These are phyloP conservation scores for Sprattus sprattus DNA, from an alignment of 2,113 vertebrate genomes.

Conservation along the genomic window DNA sequence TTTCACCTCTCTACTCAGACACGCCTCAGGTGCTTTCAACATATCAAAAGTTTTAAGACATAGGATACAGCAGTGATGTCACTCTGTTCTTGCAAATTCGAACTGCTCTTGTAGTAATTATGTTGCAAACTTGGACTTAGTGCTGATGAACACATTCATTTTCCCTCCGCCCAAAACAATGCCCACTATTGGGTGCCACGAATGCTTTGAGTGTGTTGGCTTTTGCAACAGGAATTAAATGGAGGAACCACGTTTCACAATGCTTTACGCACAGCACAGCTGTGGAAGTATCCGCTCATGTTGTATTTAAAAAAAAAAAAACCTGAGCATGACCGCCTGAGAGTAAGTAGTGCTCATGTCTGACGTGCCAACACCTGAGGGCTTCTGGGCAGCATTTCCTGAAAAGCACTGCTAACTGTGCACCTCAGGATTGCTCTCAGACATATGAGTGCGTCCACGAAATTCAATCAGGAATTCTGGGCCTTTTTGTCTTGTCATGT, in stretches of 20 bases:
- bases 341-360: neutral
- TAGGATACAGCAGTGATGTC: too few species aligned
- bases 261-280: neutral
- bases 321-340: neutral
- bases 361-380: neutral
- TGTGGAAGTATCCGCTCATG: neutral
- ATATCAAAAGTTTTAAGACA: neutral
- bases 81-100: neutral
- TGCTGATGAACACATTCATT: neutral
- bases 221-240: constrained; percentile 43
- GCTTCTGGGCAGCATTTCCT: neutral
- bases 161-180: neutral
- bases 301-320: neutral
- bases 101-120: neutral
- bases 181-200: neutral
- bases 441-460: neutral
- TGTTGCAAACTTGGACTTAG: neutral
- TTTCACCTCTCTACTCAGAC: neutral
- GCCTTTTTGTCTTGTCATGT: neutral
- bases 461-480: neutral
- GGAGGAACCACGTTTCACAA: constrained; percentile 41
- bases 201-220: neutral
- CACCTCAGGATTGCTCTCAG: too few species aligned
- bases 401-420: too few species aligned
- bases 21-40: neutral